Base-by-base conservation (phyloP, 1,140 invertebrate species). In the Colletes gigas region DNA sequence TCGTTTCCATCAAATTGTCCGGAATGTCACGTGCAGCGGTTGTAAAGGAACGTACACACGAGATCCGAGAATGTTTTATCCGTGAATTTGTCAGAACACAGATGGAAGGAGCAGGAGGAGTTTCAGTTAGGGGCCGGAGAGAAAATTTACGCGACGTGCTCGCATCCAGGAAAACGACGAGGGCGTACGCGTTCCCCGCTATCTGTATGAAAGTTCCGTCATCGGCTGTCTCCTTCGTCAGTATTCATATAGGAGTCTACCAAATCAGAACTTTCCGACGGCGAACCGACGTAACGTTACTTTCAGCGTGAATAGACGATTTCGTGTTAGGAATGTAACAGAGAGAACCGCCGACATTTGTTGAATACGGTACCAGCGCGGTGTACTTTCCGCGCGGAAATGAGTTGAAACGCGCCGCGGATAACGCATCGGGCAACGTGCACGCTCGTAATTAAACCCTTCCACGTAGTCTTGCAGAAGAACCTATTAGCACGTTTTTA, bases 141-240 rank as follows among this genome's bases (percentile, higher is more conserved):
- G 78, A 62, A 84, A 85, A 86, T 85, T 86, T 86, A 85, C 67
- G 54, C 71, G 81, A 85, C 75, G 74, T 85, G 74, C 59, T 84
- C 59, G 68, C 79, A 70, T 82, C 65, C 62, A 68, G 50, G 80
- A 85, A 84, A 79, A 85, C 83, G 79, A 82, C 60, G 77, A 60
- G 72, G 54, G 30, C 19, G 65, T 44, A 30, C 44, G n/a, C 54
- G 52, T 54, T 44, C 68, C 4, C 68, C 4, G 54, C 74, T 84
- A 65, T 74, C 81, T 70, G n/a, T 54, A 21, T 55, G 60, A 84
- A 83, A 72, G 83, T 83, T 60, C 55, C 60, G 21, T 77, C 81
- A 80, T 83, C 66, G 81, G 19, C 65, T 60, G 77, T 73, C 72
- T 77, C 19, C 68, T 72, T 81, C 74, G 78, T 85, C 69, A 30